These are phyloP conservation scores for Paedocypris sp. DNA, from an alignment of 2,113 vertebrate species.

Conservation along the genomic window DNA sequence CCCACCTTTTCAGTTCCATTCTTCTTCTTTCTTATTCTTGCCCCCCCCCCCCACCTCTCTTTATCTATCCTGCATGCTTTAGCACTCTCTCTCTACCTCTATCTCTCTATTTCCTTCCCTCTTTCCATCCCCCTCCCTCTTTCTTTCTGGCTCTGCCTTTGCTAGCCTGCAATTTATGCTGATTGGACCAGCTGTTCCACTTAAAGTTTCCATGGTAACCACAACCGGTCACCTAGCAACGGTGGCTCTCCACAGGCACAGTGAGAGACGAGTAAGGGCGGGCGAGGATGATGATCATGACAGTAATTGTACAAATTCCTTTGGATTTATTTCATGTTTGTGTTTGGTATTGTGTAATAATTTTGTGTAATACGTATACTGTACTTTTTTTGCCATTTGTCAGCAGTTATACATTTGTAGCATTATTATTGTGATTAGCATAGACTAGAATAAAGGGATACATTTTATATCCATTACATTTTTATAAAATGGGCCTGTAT, in stretches of 20 bases:
- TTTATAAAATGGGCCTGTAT: too few species aligned
- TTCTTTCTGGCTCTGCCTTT: conserved; percentile 66
- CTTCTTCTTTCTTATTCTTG: conserved; percentile 16
- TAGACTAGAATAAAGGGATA: too few species aligned
- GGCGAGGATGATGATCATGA: not conserved
- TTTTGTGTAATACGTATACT: not conserved
- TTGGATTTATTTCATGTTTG: conserved; percentile 55
- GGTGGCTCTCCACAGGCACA: conserved; percentile 75
- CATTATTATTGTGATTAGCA: too few species aligned
- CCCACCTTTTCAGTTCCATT: conserved; percentile 3
- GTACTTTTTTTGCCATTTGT: too few species aligned
- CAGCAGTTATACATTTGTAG: too few species aligned
- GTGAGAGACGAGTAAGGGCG: not conserved
- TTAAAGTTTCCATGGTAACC: conserved; percentile 96
- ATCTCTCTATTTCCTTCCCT: conserved; percentile 39
- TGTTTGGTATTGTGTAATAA: conserved; percentile 6
- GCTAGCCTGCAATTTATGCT: conserved; percentile 74
- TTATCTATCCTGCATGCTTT: conserved; percentile 56
- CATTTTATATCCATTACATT: too few species aligned
- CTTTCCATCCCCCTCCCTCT: conserved; percentile 45
- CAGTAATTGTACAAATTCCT: conserved; percentile 56
- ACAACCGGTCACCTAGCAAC: conserved; percentile 92
- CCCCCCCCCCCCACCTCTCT: conserved; percentile 25
- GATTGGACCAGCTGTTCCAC: conserved; percentile 93
- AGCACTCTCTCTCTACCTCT: conserved; percentile 42